Base-by-base conservation (phyloP, 2,113 vertebrate genomes). In the Hippopotamus amphibius region DNA sequence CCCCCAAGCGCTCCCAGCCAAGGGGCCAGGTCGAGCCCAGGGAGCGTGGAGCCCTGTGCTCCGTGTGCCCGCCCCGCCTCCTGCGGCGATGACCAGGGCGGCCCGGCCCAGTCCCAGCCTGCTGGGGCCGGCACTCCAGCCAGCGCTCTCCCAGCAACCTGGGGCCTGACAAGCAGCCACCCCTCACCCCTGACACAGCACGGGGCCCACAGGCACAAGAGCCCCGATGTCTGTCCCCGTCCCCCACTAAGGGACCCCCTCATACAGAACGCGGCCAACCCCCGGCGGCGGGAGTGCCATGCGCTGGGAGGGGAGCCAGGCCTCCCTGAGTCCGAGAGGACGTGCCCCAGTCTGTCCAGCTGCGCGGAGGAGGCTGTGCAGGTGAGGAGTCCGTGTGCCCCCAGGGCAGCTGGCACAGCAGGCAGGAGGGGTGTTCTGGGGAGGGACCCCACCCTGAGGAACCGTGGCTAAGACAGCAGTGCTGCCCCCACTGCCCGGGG, bases 241-340 rank as follows among this genome's bases (percentile, higher is more conserved):
- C 24, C 19, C 19, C 24, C 59, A 24, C 12, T 28, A 37, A 89
- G 66, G 37, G 53, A 55, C 59, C 68, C 50, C 50, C 24, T 33
- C 26, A 57, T 65, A 90, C 41, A 84, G 74, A 61, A n/a, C 48
- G 21, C 8, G 41, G 13, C 6, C 46, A 43, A 24, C 37, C 81
- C 26, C 9, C 50, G 48, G 77, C 37, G 55, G 10, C 24, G 22
- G 5, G 2, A 74, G 81, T 4, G 14, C 28, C 11, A 21, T 61
- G 22, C 24, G 3, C 4, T 55, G 24, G 33, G 48, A 61, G 17
- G 82, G 19, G 16, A 13, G 46, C 4, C 46, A 33, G 43, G 71
- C 71, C 24, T 74, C 43, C 71, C 41, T 0, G 2, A 74, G 3
- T 13, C 43, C 7, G 2, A 24, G 3, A 7, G 22, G 22, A 2